A percentile compares a stretch with the other conserved stretches of the same genome.
phyloP scores from a whole-genome alignment of 2,888 invertebrate species.

The Octodonta nipae region DNA sequence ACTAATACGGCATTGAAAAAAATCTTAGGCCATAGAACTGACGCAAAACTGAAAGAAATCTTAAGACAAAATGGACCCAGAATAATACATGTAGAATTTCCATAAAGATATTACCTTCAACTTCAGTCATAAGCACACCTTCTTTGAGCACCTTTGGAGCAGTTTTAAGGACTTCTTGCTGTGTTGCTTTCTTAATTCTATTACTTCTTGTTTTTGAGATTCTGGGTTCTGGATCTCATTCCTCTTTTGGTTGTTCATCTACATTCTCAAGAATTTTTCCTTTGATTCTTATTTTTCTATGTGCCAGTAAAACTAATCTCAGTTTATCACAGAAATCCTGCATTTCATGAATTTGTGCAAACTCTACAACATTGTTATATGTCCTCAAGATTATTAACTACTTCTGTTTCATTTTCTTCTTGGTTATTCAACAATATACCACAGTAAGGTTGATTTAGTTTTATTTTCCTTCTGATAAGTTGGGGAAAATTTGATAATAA shows the following conservation, averaged over 20 bases:
- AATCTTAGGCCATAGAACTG: no score
- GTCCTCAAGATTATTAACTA: constrained; percentile 71
- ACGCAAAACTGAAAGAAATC: no score
- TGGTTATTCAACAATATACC: constrained; percentile 91
- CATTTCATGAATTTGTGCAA: constrained; percentile 95
- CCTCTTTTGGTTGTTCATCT: constrained; percentile 47
- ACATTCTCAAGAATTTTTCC: constrained; percentile 66
- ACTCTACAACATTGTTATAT: constrained; percentile 84
- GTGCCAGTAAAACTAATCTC: constrained; percentile 87
- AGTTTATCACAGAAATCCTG: constrained; percentile 86
- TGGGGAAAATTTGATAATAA: constrained; percentile 79
- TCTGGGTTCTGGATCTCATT: constrained; percentile 47
- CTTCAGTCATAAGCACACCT: constrained; percentile 78
- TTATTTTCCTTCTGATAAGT: constrained; percentile 81
- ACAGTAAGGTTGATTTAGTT: constrained; percentile 90
- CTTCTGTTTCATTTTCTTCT: constrained; percentile 76
- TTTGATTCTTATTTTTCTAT: constrained; percentile 71
- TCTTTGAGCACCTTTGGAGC: constrained; percentile 23
- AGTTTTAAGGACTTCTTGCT: constrained; percentile 10
- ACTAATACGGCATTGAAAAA: no score
- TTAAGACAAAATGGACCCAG: no score
- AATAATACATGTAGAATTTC: no score
- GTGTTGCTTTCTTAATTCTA: constrained; percentile 25
- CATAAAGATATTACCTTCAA: no score
- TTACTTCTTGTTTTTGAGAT: constrained; percentile 36